Percentiles rank a stretch among this genome's conserved stretches.
phyloP scores from a whole-genome alignment of 2,113 vertebrate genomes.

The Apteryx owenii region DNA sequence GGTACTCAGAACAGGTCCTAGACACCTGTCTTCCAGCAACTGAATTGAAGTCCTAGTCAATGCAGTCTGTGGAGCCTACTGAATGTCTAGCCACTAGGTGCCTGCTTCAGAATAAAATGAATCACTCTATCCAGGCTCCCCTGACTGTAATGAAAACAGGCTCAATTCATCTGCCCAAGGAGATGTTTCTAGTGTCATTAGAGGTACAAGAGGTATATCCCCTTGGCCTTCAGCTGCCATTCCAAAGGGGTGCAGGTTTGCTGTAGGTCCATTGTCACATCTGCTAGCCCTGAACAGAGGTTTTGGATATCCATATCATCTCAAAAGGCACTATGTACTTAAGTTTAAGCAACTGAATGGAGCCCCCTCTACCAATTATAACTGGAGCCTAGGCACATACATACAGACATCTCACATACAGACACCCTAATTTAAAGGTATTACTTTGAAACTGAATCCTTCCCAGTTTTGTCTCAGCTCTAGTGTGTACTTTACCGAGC shows the following conservation, averaged over 20 bases:
- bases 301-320: neutral
- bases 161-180: neutral
- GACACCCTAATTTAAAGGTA: neutral
- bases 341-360: neutral
- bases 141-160: neutral
- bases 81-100: neutral
- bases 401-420: neutral
- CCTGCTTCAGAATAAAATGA: neutral
- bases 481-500: neutral
- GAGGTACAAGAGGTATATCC: neutral
- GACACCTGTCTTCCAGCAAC: neutral
- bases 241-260: neutral
- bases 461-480: neutral
- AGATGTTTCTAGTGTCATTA: neutral
- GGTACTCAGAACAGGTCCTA: neutral
- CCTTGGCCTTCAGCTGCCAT: neutral
- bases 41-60: neutral
- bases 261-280: neutral
- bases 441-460: neutral
- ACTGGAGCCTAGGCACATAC: neutral
- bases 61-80: neutral
- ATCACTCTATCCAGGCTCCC: rapidly evolving
- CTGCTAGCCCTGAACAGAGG: neutral
- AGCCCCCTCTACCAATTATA: neutral
- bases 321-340: neutral